A percentile compares a stretch with the other conserved stretches of the same genome.
These are phyloP conservation scores for Marmota monax DNA, from an alignment of 2,113 vertebrate genomes.

Conservation along the genomic window DNA sequence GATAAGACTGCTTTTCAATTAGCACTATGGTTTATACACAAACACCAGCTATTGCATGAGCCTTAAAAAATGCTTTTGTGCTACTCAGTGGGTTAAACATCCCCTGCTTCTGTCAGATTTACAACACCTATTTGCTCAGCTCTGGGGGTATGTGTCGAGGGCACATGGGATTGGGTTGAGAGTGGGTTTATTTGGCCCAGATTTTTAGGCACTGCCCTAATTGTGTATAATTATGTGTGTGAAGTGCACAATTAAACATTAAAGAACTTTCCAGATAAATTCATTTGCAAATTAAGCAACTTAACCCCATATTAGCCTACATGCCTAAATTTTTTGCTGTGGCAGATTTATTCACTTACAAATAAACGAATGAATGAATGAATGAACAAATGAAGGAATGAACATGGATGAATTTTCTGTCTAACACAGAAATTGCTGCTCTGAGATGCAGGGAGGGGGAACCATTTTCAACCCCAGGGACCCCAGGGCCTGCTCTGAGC, in stretches of 20 bases:
- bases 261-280: slow-evolving; percentile 69
- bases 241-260: slow-evolving; percentile 26
- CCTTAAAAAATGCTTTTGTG: slow-evolving; percentile 42
- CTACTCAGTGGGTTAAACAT: not conserved
- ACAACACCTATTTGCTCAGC: not conserved
- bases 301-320: slow-evolving; percentile 50
- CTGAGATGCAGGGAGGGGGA: not conserved
- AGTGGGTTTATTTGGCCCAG: slow-evolving; percentile 17
- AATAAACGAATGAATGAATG: not conserved
- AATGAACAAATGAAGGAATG: not conserved
- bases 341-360: slow-evolving; percentile 5
- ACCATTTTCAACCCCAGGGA: rapidly evolving
- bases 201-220: slow-evolving; percentile 40
- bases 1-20: slow-evolving; percentile 47
- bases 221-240: slow-evolving; percentile 51
- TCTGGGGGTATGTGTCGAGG: no score
- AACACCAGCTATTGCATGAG: slow-evolving; percentile 12
- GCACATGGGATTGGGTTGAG: not conserved
- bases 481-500: not conserved
- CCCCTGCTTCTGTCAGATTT: not conserved
- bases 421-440: not conserved
- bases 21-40: slow-evolving; percentile 33
- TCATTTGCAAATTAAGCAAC: slow-evolving; percentile 38
- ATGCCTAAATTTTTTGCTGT: slow-evolving; percentile 31
- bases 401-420: not conserved